Conservation (phyloP, 2,113 vertebrate species). For the Equus quagga region DNA sequence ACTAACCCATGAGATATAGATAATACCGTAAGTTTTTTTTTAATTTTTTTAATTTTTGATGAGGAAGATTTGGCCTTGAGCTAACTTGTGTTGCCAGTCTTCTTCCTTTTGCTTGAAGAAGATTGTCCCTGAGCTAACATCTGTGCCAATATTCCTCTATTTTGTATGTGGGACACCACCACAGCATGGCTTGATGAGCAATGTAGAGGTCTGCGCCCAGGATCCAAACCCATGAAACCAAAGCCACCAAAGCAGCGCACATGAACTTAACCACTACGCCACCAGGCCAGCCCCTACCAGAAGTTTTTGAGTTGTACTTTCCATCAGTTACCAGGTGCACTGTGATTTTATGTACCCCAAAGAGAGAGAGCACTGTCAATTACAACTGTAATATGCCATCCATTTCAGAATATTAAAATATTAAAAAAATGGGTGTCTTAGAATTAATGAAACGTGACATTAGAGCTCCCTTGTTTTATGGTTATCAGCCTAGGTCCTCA, state of each 20-base stretch:
- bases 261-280: too few species aligned
- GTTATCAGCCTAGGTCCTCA: not conserved
- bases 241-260: too few species aligned
- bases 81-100: too few species aligned
- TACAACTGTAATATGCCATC: not conserved
- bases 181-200: too few species aligned
- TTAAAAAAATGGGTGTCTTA: not conserved
- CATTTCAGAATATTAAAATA: slow-evolving; percentile 43
- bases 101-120: too few species aligned
- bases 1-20: not conserved
- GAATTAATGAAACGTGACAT: not conserved
- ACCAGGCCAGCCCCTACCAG: not conserved
- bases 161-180: too few species aligned
- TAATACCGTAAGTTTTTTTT: not conserved
- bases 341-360: not conserved
- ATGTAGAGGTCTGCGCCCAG: too few species aligned
- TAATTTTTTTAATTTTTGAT: too few species aligned
- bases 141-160: too few species aligned
- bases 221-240: too few species aligned
- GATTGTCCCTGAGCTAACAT: too few species aligned
- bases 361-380: not conserved
- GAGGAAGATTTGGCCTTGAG: too few species aligned
- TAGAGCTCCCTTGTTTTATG: not conserved
- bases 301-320: not conserved
- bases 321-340: not conserved